Base-by-base conservation (phyloP, 1,140 invertebrate species). In the Caenorhabditis brenneri region DNA sequence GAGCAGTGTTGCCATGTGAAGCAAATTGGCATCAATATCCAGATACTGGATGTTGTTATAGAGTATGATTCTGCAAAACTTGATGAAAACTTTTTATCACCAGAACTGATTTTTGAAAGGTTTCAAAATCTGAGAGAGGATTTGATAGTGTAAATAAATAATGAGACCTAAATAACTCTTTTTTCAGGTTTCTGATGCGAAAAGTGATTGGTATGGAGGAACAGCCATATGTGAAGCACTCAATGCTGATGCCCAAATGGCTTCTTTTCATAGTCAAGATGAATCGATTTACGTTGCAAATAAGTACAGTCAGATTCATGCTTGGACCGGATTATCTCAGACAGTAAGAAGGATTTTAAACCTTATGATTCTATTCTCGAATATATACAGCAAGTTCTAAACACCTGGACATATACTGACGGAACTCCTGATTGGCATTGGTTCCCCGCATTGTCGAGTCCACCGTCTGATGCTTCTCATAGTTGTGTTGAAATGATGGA, bases 401-500 rank as follows among this genome's bases (percentile, higher is more conserved):
- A 65, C 15, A 65, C 58, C 2, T 65, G 58, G 58, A 65, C 58
- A 65, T 65, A 65, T 36, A 65, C 58, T 15, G 58, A 65, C 24
- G 58, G 58, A 33, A 65, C 58, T 65, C 58, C 58, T n/a, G 58
- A 65, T 36, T 65, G 58, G 58, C 58, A 65, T 65, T 65, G 58
- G 58, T 65, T 65, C 19, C 36, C 36, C 19, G 58, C 58, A 19
- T 31, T 33, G 19, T 65, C 58, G 3, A 65, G 58, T n/a, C 6
- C 29, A 65, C 33, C 36, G 58, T 33, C 31, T 19, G 10, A 29
- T 7, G 58, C 33, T 33, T 33, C 29, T n/a, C n/a, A n/a, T 19
- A 65, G 58, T 65, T 65, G 58, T 36, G 58, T 65, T n/a, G 58
- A 65, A 65, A 65, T 65, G 58, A 36, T 65, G 58, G 58, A 65